Evolutionary conservation across 2,797 vertebrate genomes (phyloP).

Genomic region (Neostethus bicornis): DNA sequence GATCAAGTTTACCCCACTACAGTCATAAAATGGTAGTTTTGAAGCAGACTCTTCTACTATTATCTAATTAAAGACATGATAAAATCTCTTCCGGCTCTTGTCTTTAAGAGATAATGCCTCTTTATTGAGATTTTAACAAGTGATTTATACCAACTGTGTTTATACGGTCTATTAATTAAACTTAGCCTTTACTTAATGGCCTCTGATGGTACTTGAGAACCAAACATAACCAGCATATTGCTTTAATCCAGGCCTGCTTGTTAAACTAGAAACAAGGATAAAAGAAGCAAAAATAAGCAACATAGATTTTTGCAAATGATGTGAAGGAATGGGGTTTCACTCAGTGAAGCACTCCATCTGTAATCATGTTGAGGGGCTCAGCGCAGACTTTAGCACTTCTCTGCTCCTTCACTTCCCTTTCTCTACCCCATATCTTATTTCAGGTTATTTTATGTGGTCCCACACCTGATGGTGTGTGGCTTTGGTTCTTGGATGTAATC

Average conservation of each 20-base stretch:
- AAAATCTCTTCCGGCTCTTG: not conserved
- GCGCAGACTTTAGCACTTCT: constrained; percentile 41
- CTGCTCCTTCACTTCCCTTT: constrained; percentile 10
- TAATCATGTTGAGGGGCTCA: constrained; percentile 55
- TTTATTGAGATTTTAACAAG: constrained; percentile 13
- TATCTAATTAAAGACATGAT: not conserved
- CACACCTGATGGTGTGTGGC: constrained; percentile 67
- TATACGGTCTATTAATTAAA: constrained; percentile 28
- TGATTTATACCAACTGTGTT: constrained; percentile 13
- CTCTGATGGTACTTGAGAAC: constrained; percentile 20
- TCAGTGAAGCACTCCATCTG: constrained; percentile 31
- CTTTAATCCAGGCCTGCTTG: constrained; percentile 29
- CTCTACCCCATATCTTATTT: constrained; percentile 60
- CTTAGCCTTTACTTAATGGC: constrained; percentile 21
- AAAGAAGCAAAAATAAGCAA: constrained; percentile 27
- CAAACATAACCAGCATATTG: constrained; percentile 35
- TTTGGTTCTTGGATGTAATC: constrained; percentile 58
- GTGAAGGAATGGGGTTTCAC: constrained; percentile 44
- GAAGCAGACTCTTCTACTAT: not conserved
- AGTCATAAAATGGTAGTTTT: not conserved
- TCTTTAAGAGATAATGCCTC: constrained; percentile 11
- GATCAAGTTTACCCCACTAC: constrained; percentile 18
- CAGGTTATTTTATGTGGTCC: constrained; percentile 53
- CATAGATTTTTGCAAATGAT: constrained; percentile 16
- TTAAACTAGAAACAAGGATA: constrained; percentile 19